These are phyloP conservation scores for Tetramorium simillimum DNA, from an alignment of 1,140 invertebrate species.

Conservation along the genomic window DNA sequence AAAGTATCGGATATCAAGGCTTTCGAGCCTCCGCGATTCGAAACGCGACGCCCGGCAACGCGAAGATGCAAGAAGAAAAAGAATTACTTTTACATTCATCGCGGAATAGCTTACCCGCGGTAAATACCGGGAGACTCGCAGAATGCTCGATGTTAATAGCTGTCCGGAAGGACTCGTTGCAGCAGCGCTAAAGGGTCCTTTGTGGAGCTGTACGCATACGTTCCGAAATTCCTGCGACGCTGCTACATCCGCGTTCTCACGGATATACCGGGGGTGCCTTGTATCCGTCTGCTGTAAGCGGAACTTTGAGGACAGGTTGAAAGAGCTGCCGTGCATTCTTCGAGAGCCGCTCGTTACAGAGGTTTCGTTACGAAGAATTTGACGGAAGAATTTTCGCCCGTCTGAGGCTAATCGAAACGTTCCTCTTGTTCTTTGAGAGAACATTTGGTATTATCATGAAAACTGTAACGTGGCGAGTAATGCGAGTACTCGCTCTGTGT, in stretches of 20 bases:
- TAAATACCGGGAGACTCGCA: slow-evolving; percentile 48
- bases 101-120: not conserved
- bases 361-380: slow-evolving; percentile 37
- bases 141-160: slow-evolving; percentile 51
- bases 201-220: slow-evolving; percentile 45
- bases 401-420: slow-evolving; percentile 36
- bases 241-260: slow-evolving; percentile 26
- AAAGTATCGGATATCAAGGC: not conserved
- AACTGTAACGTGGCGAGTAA: slow-evolving; percentile 47
- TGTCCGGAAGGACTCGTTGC: slow-evolving; percentile 55
- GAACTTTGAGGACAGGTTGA: slow-evolving; percentile 52
- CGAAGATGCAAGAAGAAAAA: slow-evolving; percentile 8
- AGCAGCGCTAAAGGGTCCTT: slow-evolving; percentile 51
- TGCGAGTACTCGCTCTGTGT: not conserved
- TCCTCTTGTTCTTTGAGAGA: slow-evolving; percentile 46
- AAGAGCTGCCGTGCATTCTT: slow-evolving; percentile 56
- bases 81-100: not conserved
- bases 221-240: slow-evolving; percentile 47
- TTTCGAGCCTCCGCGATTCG: not conserved
- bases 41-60: not conserved
- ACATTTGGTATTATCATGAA: slow-evolving; percentile 59
- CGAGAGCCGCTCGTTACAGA: slow-evolving; percentile 30
- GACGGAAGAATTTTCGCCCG: slow-evolving; percentile 53
- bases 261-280: slow-evolving; percentile 10
- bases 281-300: slow-evolving; percentile 45